A percentile compares a stretch with the other conserved stretches of the same genome.
Conservation (phyloP, 2,113 vertebrate genomes). For the Heliornis fulica region DNA sequence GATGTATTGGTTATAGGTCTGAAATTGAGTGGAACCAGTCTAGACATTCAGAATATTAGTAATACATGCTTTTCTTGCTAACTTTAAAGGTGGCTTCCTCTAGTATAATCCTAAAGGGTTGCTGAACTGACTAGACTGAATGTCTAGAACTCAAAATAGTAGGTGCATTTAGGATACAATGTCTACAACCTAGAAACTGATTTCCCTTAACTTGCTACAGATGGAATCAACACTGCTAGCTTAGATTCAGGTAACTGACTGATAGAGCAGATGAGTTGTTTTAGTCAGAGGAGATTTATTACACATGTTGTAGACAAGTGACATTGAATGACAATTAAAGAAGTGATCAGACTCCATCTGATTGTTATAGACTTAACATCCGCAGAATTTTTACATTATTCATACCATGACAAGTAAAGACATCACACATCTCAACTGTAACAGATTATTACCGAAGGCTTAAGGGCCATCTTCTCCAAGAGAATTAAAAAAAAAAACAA, state of each 20-base stretch:
- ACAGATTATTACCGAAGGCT: neutral
- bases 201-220: neutral
- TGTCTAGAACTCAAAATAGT: neutral
- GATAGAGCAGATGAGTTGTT: neutral
- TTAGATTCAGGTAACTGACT: neutral
- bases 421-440: neutral
- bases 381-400: neutral
- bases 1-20: neutral
- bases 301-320: neutral
- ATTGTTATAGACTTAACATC: neutral
- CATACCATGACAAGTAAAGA: neutral
- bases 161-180: neutral
- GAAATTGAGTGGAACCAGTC: neutral
- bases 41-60: neutral
- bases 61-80: neutral
- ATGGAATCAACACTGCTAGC: neutral
- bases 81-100: neutral
- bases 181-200: neutral
- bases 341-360: fast-evolving
- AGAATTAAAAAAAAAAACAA: neutral
- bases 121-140: neutral
- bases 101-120: neutral
- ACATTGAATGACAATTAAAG: neutral
- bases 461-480: neutral
- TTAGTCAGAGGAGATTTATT: neutral